Percentiles rank a stretch among this genome's conserved stretches.
Evolutionary conservation across 2,888 invertebrate genomes (phyloP).

Genomic region (Netelia virgata): DNA sequence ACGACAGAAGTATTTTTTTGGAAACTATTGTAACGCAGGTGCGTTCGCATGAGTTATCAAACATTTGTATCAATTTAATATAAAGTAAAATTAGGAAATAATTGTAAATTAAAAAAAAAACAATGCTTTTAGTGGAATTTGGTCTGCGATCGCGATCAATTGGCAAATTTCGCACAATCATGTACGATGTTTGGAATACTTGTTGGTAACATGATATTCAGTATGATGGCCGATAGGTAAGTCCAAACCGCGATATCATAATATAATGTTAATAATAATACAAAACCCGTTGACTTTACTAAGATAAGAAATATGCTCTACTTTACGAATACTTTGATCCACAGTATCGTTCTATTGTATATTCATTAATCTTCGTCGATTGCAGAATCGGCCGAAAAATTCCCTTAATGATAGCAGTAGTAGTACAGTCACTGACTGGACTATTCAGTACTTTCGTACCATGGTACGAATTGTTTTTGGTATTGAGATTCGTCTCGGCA

Average conservation of each 20-base stretch:
- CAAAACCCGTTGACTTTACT: neutral
- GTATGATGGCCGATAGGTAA: slow-evolving; percentile 86
- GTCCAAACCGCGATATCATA: slow-evolving; percentile 11
- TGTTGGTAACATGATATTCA: slow-evolving; percentile 86
- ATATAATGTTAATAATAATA: slow-evolving; percentile 11
- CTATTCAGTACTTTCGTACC: slow-evolving; percentile 87
- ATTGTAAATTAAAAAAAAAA: slow-evolving; percentile 23
- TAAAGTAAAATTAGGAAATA: neutral
- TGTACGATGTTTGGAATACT: slow-evolving; percentile 87
- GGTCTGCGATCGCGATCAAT: slow-evolving; percentile 86
- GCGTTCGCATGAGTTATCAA: neutral
- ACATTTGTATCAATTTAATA: slow-evolving; percentile 3
- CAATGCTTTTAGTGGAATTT: slow-evolving; percentile 86
- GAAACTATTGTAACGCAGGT: slow-evolving; percentile 88
- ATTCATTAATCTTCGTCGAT: slow-evolving; percentile 38
- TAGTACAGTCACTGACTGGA: slow-evolving; percentile 87
- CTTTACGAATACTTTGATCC: neutral
- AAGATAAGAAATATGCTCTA: neutral
- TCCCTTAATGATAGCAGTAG: slow-evolving; percentile 87
- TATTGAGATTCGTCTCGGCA: slow-evolving; percentile 87
- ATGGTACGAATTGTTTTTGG: slow-evolving; percentile 87
- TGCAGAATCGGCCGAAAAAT: slow-evolving; percentile 88
- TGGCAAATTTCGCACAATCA: slow-evolving; percentile 87
- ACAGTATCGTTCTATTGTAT: neutral
- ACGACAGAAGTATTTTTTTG: slow-evolving; percentile 87